A percentile compares a stretch with the other conserved stretches of the same genome.
Evolutionary conservation across 2,888 invertebrate species (phyloP).

Genomic region (Scaptomyza tumidula): DNA sequence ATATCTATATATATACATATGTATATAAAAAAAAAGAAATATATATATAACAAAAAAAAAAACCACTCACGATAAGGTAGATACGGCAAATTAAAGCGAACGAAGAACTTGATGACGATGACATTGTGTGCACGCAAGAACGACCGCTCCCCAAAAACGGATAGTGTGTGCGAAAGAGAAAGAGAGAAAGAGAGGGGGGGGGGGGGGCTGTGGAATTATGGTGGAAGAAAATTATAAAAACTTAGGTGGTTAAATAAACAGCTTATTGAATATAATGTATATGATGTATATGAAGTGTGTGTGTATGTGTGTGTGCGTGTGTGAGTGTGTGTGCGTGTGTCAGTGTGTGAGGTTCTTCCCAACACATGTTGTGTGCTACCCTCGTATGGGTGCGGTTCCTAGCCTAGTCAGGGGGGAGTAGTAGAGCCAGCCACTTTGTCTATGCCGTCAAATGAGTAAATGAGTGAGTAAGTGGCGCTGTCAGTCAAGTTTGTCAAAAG

Average conservation of each 20-base stretch:
- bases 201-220: not conserved
- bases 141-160: conserved; percentile 43
- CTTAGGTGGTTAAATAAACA: conserved; percentile 26
- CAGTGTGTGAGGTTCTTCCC: not conserved
- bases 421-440: conserved; percentile 53
- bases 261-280: conserved; percentile 46
- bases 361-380: conserved; percentile 11
- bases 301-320: conserved; percentile 5
- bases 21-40: not conserved
- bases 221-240: not conserved
- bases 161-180: no score
- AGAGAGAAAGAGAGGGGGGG: not conserved
- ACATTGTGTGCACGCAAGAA: conserved; percentile 44
- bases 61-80: conserved; percentile 21
- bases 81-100: conserved; percentile 35
- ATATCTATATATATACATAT: conserved; percentile 33
- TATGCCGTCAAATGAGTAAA: conserved; percentile 30
- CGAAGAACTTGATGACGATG: conserved; percentile 50
- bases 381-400: conserved; percentile 47
- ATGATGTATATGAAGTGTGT: conserved; percentile 20
- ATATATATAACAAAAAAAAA: not conserved
- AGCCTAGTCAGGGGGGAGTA: conserved; percentile 32
- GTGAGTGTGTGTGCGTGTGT: conserved; percentile 5
- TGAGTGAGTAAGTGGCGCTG: conserved; percentile 61
- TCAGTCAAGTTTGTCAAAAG: conserved; percentile 25